These are phyloP conservation scores for Caenorhabditis afra DNA, from an alignment of 2,888 invertebrate species.

Conservation along the genomic window DNA sequence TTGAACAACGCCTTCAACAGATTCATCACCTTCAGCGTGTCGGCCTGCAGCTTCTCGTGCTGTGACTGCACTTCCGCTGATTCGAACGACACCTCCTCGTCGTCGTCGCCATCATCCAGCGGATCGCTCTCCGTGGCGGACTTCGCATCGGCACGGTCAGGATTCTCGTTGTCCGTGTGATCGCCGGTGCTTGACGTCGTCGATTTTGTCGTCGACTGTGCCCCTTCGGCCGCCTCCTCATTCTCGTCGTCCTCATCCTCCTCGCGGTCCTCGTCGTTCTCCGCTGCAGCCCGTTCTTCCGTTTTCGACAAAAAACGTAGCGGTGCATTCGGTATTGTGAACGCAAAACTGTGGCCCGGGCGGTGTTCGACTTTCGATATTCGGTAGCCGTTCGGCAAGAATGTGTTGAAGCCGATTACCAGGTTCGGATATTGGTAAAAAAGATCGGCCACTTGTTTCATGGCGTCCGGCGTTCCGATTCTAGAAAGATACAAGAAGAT, in stretches of 20 bases:
- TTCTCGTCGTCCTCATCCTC: no score
- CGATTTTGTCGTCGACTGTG: no score
- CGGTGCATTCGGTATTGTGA: conserved; percentile 13
- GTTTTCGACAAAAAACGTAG: conserved; percentile 3
- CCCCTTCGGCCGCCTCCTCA: no score
- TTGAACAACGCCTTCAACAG: background rate
- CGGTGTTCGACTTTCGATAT: no score
- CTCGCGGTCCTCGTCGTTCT: no score
- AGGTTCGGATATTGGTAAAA: conserved; percentile 97
- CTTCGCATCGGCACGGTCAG: no score
- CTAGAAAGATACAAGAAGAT: no score
- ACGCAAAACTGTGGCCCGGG: conserved; percentile 64
- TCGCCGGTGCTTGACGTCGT: no score
- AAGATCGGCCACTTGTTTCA: conserved; percentile 94
- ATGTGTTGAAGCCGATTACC: conserved; percentile 98
- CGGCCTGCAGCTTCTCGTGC: background rate
- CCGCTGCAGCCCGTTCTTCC: background rate
- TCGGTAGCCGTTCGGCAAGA: conserved; percentile 94
- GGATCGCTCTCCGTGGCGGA: no score
- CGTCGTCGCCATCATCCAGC: no score
- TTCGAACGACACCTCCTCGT: background rate
- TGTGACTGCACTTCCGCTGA: background rate
- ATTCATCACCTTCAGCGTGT: background rate
- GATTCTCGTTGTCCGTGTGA: no score
- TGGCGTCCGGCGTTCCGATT: conserved; percentile 97